Evolutionary conservation across 2,888 invertebrate genomes (phyloP).

Genomic region (Pseudolycoriella hygida): DNA sequence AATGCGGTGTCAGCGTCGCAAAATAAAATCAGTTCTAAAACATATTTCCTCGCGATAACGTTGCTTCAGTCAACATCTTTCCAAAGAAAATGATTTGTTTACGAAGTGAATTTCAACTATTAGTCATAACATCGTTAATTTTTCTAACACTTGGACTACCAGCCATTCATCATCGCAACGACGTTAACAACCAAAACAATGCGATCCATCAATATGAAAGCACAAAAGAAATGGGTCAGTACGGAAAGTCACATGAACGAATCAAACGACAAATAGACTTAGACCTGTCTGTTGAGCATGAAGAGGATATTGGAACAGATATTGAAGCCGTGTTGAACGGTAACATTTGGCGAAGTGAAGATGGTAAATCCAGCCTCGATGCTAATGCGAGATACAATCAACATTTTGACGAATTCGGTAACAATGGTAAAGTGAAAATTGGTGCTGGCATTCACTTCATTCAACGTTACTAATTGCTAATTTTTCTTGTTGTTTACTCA

Average conservation of each 20-base stretch:
- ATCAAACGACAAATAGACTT: conserved; percentile 24
- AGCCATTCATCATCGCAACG: too few species aligned
- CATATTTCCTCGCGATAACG: too few species aligned
- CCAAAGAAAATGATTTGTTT: too few species aligned
- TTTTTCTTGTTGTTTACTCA: not conserved
- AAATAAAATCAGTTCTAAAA: too few species aligned
- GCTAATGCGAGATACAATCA: conserved; percentile 24
- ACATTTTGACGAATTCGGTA: conserved; percentile 17
- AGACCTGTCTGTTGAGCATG: conserved; percentile 24
- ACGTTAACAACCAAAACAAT: too few species aligned
- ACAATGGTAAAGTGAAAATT: conserved; percentile 23
- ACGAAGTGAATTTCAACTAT: too few species aligned
- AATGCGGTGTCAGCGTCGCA: too few species aligned
- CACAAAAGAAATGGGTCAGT: too few species aligned
- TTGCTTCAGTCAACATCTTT: too few species aligned
- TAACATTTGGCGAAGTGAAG: conserved; percentile 24
- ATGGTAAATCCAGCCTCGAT: conserved; percentile 24
- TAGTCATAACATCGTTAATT: too few species aligned
- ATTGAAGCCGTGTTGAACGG: conserved; percentile 24
- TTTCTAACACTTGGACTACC: too few species aligned
- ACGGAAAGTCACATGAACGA: conserved; percentile 6
- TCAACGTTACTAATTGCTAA: conserved; percentile 18
- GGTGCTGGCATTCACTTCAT: conserved; percentile 24
- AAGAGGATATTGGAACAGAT: conserved; percentile 24
- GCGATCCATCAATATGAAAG: too few species aligned